phyloP scores from a whole-genome alignment of 2,888 invertebrate genomes.

The Nomada flava region DNA sequence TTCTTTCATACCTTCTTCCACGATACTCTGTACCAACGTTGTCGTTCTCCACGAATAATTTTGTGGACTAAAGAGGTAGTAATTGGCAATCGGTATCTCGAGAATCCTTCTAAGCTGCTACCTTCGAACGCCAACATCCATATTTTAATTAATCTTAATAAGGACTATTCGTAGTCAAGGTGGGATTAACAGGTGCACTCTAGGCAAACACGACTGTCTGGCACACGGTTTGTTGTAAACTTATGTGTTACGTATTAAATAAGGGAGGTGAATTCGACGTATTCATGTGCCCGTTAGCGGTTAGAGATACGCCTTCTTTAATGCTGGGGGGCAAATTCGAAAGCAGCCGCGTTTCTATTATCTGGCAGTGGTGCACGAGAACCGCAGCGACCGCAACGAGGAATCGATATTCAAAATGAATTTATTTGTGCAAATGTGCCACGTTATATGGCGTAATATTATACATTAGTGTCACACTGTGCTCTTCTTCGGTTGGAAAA shows the following conservation, averaged over 20 bases:
- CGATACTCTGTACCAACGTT: not conserved
- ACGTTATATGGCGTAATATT: not conserved
- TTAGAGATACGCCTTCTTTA: slow-evolving; percentile 30
- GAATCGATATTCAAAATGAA: slow-evolving; percentile 61
- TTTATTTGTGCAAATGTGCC: slow-evolving; percentile 48
- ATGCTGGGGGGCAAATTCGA: slow-evolving; percentile 42
- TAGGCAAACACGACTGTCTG: not conserved
- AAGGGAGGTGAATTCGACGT: not conserved
- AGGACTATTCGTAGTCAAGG: not conserved
- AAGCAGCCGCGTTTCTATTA: slow-evolving; percentile 56
- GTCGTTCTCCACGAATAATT: not conserved
- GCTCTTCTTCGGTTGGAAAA: not conserved
- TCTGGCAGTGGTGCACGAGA: slow-evolving; percentile 31
- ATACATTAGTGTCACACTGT: slow-evolving; percentile 2
- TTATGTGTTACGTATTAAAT: slow-evolving; percentile 35
- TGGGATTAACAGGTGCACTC: not conserved
- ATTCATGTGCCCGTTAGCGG: slow-evolving; percentile 47
- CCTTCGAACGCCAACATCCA: not conserved
- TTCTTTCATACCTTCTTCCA: not conserved
- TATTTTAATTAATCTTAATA: slow-evolving; percentile 11
- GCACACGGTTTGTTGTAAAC: slow-evolving; percentile 11
- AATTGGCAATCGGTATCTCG: not conserved
- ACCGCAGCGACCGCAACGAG: slow-evolving; percentile 45
- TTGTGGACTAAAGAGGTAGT: not conserved
- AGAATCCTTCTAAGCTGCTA: not conserved